Evolutionary conservation across 2,888 invertebrate genomes (phyloP), one percentile per base, ranked within the genome.

Genomic region (Nymphalis polychloros): DNA sequence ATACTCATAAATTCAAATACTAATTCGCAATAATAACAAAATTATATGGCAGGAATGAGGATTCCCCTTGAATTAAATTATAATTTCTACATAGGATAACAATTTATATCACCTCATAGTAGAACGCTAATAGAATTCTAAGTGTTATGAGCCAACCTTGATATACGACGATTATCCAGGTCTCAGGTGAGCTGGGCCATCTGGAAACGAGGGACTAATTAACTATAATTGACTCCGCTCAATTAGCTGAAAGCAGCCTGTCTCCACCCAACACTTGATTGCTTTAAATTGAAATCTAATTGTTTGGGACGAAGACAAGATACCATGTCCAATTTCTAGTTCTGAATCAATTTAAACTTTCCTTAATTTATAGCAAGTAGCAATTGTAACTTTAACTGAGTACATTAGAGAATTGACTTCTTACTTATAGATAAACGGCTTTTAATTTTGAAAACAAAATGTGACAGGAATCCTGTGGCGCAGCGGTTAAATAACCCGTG

Each of bases 171-270:
- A 49, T 41, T 52, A 52, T 23, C 52, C 13, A 52, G 52, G 23
- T 52, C 52, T 41, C 64, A 64, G 64, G 48, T 49, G 52, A 57
- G 48, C 35, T 35, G 23, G 48, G 47, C 55, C 55, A 57, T 64
- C 55, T 52, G 52, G 64, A 64, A 48, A 57, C 64, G 64, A 52
- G 20, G 55, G 35, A 35, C 57, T 64, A 64, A 64, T 64, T 64
- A 48, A 19, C 57, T 64, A 17, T 49, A 57, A 57, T 64, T 35
- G 49, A 48, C 57, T 64, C 8, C 27, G 55, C 49, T 49, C 64
- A 35, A 57, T 49, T 57, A 57, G 46, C 31, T 20, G 5, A 10
- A 20, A 50, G 50, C 50, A 20, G 52, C 23, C 52, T 52, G 52
- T 52, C 52, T 52, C 52, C 52, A 52, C 52, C 52, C 52, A 52